Conservation (phyloP, 2,113 vertebrate species). For the Odocoileus virginianus region DNA sequence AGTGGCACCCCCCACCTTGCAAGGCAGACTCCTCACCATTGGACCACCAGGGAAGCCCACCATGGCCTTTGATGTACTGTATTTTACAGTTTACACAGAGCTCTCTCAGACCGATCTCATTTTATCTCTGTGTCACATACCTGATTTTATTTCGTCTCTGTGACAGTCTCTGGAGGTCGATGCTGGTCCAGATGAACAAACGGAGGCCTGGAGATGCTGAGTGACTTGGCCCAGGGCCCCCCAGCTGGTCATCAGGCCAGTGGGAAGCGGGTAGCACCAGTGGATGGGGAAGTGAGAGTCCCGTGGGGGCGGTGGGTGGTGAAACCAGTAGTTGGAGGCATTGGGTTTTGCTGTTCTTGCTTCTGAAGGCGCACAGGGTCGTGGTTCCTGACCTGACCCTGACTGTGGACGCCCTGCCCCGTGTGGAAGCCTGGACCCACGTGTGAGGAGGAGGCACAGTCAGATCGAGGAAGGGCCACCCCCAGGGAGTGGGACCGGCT, state of each 20-base stretch:
- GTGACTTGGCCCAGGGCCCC: background rate
- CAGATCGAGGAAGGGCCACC: background rate
- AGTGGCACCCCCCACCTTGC: background rate
- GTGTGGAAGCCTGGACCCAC: too few relatives aligned
- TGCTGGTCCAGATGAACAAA: background rate
- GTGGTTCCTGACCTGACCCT: background rate
- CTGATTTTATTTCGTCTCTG: background rate
- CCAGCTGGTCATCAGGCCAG: background rate
- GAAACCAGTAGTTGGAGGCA: accelerated
- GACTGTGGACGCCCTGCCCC: accelerated
- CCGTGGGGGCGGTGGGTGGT: background rate
- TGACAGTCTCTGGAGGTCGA: background rate
- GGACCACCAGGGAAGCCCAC: background rate
- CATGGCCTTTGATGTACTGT: background rate
- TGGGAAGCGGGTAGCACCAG: too few relatives aligned
- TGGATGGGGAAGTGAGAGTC: background rate
- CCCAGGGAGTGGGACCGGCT: background rate
- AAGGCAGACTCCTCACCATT: background rate
- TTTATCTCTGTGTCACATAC: background rate
- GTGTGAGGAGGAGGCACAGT: background rate
- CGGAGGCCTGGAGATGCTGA: background rate
- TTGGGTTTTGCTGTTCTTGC: background rate
- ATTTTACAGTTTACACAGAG: background rate
- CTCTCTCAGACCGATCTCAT: background rate
- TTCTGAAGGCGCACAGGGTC: background rate